These are phyloP conservation scores for Pterois miles DNA, from an alignment of 2,797 vertebrate species.

Conservation along the genomic window DNA sequence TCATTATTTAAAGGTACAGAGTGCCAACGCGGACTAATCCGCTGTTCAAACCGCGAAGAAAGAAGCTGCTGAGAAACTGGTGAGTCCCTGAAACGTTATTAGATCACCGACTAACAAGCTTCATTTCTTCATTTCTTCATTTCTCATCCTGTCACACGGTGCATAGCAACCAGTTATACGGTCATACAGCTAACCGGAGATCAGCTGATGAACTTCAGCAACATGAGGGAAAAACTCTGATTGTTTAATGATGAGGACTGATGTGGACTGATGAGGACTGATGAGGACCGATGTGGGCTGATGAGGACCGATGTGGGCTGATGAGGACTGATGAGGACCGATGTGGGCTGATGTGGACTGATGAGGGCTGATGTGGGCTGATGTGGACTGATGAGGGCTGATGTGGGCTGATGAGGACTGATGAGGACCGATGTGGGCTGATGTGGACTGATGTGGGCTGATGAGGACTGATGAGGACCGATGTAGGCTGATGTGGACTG, in stretches of 20 bases:
- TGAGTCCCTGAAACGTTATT: conserved; percentile 38
- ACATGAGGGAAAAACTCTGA: not conserved
- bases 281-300: too few species aligned
- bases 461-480: not conserved
- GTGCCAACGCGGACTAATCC: conserved; percentile 67
- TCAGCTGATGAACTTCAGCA: not conserved
- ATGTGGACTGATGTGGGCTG: not conserved
- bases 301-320: not conserved
- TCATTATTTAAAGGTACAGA: conserved; percentile 67
- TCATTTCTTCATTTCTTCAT: too few species aligned
- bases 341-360: too few species aligned
- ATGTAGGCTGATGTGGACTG: too few species aligned
- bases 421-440: too few species aligned
- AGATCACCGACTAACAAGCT: too few species aligned
- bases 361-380: not conserved
- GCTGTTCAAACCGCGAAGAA: not conserved
- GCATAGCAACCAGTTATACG: too few species aligned
- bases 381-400: not conserved
- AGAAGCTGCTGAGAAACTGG: conserved; percentile 6
- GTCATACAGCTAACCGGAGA: too few species aligned
- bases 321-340: not conserved
- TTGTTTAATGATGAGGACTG: not conserved
- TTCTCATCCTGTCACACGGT: too few species aligned
- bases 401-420: not conserved
- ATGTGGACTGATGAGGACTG: not conserved